Base-by-base conservation (phyloP, 2,797 vertebrate genomes). In the Aeoliscus strigatus region DNA sequence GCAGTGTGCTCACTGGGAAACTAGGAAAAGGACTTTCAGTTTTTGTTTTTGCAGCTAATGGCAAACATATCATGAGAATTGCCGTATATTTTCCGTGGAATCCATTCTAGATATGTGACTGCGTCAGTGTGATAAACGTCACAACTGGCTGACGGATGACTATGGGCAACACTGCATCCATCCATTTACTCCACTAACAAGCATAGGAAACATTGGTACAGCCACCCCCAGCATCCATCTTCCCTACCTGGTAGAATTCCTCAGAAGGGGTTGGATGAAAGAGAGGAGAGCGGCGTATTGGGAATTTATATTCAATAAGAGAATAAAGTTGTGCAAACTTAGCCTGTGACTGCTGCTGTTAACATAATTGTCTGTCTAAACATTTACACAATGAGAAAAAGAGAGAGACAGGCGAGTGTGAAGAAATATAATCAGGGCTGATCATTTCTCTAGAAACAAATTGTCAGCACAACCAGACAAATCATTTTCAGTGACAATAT, bases 71-170 rank as follows among this genome's bases (percentile, higher is more conserved):
- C 26, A 67, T 40, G 53, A 38, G 11, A 43, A 49, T 6, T 26
- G n/a, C n/a, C n/a, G n/a, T n/a, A 34, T 14, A 51, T 54, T 43
- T 55, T 41, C 63, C 49, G 59, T 32, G 50, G 14, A 71, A 53
- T 47, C 35, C 14, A 26, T 48, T 54, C 33, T 32, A 39, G 43
- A 32, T 2, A 0, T 27, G 17, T 61, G 65, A 78, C 21, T n/a
- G n/a, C n/a, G n/a, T n/a, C n/a, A n/a, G 13, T 5, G 6, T 4
- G 4, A 64, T 73, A 61, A 66, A 66, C 18, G 50, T 52, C 45
- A 71, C 69, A 74, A 77, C 42, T 45, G 62, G 34, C 34, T 33
- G 42, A 45, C 41, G 28, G 49, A 51, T 39, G 48, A 70, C 47
- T 33, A 0, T 4, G 16, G 51, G 36, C 16, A 2, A 54, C 39